phyloP scores from a whole-genome alignment of 2,797 vertebrate genomes.

The Dendrocincla tyrannina region DNA sequence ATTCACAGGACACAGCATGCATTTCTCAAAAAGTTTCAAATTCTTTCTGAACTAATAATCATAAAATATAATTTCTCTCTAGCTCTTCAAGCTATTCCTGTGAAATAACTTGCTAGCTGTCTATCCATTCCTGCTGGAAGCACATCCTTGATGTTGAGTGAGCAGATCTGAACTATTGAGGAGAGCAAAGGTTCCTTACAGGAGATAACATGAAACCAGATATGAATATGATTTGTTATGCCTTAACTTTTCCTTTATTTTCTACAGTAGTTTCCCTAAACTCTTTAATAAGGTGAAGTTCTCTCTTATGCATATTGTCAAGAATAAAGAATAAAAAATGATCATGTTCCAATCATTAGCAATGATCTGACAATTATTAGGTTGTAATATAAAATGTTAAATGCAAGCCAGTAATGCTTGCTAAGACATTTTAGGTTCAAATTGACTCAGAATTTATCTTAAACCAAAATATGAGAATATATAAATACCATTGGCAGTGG shows the following conservation, averaged over 20 bases:
- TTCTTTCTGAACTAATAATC: background rate
- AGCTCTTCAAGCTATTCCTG: background rate
- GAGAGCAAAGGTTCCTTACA: background rate
- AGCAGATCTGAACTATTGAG: background rate
- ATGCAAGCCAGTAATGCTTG: background rate
- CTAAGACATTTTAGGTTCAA: background rate
- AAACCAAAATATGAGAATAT: background rate
- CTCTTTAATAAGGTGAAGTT: background rate
- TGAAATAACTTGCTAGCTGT: background rate
- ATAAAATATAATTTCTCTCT: background rate
- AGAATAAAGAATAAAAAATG: background rate
- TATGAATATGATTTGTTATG: background rate
- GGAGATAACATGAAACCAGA: background rate
- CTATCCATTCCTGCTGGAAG: background rate
- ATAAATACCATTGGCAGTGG: background rate
- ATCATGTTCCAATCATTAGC: background rate
- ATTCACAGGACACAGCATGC: background rate
- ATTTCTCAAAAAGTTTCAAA: background rate
- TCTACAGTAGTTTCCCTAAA: background rate
- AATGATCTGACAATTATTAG: background rate
- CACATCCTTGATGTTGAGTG: background rate
- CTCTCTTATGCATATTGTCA: accelerated
- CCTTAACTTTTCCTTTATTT: background rate
- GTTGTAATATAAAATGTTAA: background rate
- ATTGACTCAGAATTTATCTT: background rate